These are phyloP conservation scores for Euproctis similis DNA, from an alignment of 2,888 invertebrate species.

Conservation along the genomic window DNA sequence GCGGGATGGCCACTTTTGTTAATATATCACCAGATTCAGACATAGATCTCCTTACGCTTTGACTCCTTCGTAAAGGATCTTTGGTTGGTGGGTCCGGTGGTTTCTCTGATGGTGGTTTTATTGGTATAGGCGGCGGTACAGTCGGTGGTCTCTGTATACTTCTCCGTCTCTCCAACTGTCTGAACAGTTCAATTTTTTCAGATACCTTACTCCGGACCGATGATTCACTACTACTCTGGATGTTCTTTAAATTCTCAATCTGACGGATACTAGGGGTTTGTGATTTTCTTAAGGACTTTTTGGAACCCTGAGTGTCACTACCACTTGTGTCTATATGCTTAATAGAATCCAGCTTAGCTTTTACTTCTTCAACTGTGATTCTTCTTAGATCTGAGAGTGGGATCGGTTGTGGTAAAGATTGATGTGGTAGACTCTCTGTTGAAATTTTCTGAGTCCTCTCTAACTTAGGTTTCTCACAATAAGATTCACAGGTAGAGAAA, in stretches of 20 bases:
- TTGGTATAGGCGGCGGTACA: constrained; percentile 65
- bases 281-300: constrained; percentile 51
- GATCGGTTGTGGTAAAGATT: constrained; percentile 47
- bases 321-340: constrained; percentile 59
- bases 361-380: constrained; percentile 73
- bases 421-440: constrained; percentile 73
- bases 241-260: constrained; percentile 31
- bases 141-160: constrained; percentile 66
- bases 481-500: constrained; percentile 61
- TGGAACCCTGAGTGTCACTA: constrained; percentile 71
- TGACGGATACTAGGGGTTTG: constrained; percentile 30
- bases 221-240: constrained; percentile 53
- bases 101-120: constrained; percentile 46
- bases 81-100: constrained; percentile 38
- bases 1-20: constrained; percentile 89
- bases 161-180: constrained; percentile 63
- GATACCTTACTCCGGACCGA: constrained; percentile 69
- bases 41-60: constrained; percentile 63
- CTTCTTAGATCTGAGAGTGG: constrained; percentile 54
- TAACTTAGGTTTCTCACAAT: constrained; percentile 62
- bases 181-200: constrained; percentile 68
- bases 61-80: constrained; percentile 61
- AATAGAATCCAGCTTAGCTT: constrained; percentile 73
- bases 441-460: constrained; percentile 75
- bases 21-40: constrained; percentile 85